Evolutionary conservation across 2,113 vertebrate species (phyloP).

Genomic region (Xiphophorus hellerii): DNA sequence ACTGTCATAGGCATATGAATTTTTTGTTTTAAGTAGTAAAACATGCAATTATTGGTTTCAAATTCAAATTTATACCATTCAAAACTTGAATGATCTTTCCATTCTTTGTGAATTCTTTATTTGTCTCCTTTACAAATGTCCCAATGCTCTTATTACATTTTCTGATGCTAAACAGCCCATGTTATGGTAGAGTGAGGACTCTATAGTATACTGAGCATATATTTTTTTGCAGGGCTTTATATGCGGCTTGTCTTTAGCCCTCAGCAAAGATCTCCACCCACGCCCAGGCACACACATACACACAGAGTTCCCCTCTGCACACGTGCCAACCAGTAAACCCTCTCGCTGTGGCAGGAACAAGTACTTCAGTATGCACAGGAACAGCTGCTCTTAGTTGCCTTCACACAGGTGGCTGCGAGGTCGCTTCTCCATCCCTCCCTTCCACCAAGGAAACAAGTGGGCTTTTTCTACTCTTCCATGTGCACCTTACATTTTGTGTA

Average conservation of each 20-base stretch:
- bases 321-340: conserved; percentile 65
- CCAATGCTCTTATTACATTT: not conserved
- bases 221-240: not conserved
- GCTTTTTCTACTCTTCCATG: not conserved
- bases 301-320: conserved; percentile 42
- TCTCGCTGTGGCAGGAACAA: conserved; percentile 62
- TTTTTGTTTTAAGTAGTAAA: too few relatives aligned
- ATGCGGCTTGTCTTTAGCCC: conserved; percentile 13
- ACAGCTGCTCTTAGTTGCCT: conserved; percentile 68
- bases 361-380: conserved; percentile 70
- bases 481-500: not conserved
- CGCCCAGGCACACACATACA: conserved; percentile 22
- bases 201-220: not conserved
- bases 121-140: not conserved
- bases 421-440: conserved; percentile 10
- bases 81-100: not conserved
- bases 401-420: conserved; percentile 67
- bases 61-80: too few relatives aligned
- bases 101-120: not conserved
- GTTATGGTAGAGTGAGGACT: conserved; percentile 27
- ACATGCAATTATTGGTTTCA: too few relatives aligned
- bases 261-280: conserved; percentile 24
- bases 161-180: conserved; percentile 28
- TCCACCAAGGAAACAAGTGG: not conserved
- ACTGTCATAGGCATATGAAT: too few relatives aligned